Conservation (phyloP, 2,797 vertebrate genomes). For the Coccyzus lansbergi region DNA sequence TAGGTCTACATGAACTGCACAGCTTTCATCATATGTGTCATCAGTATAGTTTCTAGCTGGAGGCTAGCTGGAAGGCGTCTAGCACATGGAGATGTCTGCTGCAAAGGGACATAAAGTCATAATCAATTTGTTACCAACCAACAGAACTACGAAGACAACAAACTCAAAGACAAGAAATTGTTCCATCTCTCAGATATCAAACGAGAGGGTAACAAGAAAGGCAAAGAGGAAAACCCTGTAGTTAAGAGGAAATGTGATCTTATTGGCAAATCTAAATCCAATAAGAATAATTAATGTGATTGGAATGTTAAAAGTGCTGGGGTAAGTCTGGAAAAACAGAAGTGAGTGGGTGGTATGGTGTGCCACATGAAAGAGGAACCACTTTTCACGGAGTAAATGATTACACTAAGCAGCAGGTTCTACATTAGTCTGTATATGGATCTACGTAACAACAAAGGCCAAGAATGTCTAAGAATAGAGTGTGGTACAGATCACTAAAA, state of each 20-base stretch:
- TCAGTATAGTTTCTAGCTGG: neutral
- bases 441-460: neutral
- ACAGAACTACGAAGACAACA: neutral
- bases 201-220: neutral
- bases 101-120: neutral
- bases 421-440: rapidly evolving
- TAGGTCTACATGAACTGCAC: neutral
- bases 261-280: neutral
- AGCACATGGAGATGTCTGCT: neutral
- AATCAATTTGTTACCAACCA: neutral
- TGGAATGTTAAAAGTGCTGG: neutral
- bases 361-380: neutral
- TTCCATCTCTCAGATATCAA: neutral
- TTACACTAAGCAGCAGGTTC: neutral
- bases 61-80: neutral
- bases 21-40: neutral
- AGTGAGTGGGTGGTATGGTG: neutral
- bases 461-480: neutral
- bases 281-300: neutral
- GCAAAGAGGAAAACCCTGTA: neutral
- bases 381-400: neutral
- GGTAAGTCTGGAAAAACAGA: neutral
- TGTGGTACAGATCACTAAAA: neutral
- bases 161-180: neutral
- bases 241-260: neutral